Evolutionary conservation across 2,113 vertebrate species (phyloP).

Genomic region (Nothocercus julius): DNA sequence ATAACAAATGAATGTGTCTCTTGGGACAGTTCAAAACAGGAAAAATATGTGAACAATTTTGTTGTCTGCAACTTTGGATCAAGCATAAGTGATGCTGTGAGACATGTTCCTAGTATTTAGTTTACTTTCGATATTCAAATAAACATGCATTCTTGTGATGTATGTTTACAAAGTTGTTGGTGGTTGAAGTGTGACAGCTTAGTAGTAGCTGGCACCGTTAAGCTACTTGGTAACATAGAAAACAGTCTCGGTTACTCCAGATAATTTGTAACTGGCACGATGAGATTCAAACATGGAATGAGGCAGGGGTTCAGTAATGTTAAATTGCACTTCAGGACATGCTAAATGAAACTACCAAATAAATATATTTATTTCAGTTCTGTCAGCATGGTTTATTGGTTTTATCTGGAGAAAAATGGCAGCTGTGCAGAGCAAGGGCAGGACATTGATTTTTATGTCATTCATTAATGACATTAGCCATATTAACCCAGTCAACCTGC

Average conservation of each 20-base stretch:
- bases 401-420: background rate
- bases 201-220: background rate
- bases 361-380: background rate
- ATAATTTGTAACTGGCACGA: background rate
- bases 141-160: background rate
- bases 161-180: background rate
- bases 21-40: slow-evolving; percentile 8
- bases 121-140: background rate
- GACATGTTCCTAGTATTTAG: background rate
- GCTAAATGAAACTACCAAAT: background rate
- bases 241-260: background rate
- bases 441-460: background rate
- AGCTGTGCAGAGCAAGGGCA: background rate
- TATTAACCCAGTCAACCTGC: background rate
- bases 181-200: background rate
- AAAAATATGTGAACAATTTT: slow-evolving; percentile 24
- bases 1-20: background rate
- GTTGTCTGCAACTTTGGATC: background rate
- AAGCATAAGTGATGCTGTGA: slow-evolving; percentile 11
- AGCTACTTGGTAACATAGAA: background rate
- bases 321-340: background rate
- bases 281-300: background rate
- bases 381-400: background rate
- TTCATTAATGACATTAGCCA: background rate
- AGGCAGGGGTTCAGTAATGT: background rate